Percentiles rank a stretch among this genome's conserved stretches.
Evolutionary conservation across 2,113 vertebrate species (phyloP).

Genomic region (Petaurus breviceps): DNA sequence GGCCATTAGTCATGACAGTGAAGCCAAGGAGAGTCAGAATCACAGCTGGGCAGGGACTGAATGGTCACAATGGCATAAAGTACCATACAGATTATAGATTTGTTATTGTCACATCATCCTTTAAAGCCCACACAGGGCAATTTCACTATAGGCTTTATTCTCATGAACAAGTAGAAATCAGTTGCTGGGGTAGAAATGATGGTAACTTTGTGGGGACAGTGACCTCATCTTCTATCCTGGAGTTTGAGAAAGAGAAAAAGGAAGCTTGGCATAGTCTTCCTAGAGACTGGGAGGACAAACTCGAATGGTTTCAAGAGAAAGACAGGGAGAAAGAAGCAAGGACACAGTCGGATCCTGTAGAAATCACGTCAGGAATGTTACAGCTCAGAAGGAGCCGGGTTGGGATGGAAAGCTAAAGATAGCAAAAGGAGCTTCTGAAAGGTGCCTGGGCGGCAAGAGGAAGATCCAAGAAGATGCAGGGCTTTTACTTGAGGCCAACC

Average conservation of each 20-base stretch:
- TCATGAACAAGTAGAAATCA: not conserved
- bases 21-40: no score
- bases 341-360: not conserved
- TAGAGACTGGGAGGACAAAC: no score
- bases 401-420: not conserved
- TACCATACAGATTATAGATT: no score
- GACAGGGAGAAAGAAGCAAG: not conserved
- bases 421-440: not conserved
- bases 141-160: no score
- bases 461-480: not conserved
- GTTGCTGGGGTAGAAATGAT: no score
- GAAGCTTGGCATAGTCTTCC: no score
- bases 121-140: no score
- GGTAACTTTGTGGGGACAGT: not conserved
- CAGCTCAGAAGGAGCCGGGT: not conserved
- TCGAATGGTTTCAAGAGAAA: not conserved
- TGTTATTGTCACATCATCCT: no score
- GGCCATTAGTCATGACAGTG: no score
- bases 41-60: no score
- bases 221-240: not conserved
- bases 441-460: not conserved
- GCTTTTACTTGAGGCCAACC: not conserved
- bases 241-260: not conserved
- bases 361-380: not conserved
- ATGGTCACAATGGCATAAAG: not conserved